phyloP scores from a whole-genome alignment of 2,797 vertebrate species.

The Gallinago stenura region DNA sequence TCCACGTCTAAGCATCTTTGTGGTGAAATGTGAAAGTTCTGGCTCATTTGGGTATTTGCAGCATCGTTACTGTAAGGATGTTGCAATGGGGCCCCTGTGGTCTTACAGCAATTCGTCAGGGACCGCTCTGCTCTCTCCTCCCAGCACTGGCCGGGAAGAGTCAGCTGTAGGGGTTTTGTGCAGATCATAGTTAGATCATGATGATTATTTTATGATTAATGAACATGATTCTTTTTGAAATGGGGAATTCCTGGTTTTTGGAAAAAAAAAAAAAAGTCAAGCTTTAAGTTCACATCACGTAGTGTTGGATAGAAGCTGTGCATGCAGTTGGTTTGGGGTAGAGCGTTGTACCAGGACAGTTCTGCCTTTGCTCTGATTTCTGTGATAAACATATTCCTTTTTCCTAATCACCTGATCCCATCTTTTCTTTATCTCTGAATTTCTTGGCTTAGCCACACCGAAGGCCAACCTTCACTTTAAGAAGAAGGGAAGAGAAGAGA shows the following conservation, averaged over 20 bases:
- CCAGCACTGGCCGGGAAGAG: neutral
- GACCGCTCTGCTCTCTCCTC: neutral
- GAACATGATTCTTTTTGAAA: neutral
- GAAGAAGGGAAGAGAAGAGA: neutral
- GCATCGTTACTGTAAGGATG: rapidly evolving
- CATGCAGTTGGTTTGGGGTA: neutral
- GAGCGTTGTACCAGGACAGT: neutral
- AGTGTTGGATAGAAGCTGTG: neutral
- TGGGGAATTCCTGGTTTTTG: rapidly evolving
- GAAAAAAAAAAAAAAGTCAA: neutral
- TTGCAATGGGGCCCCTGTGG: neutral
- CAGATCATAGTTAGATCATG: neutral
- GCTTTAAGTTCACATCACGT: neutral
- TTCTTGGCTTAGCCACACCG: neutral
- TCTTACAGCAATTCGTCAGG: too few relatives aligned
- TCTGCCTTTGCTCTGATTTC: neutral
- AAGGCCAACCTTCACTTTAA: neutral
- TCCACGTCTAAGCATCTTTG: neutral
- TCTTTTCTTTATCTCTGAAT: neutral
- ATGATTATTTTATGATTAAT: neutral
- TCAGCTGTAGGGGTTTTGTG: neutral
- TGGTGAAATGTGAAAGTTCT: neutral
- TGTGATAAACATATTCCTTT: neutral
- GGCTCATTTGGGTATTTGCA: neutral
- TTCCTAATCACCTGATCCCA: neutral